Evolutionary conservation across 2,113 vertebrate species (phyloP).

Genomic region (Felis catus): DNA sequence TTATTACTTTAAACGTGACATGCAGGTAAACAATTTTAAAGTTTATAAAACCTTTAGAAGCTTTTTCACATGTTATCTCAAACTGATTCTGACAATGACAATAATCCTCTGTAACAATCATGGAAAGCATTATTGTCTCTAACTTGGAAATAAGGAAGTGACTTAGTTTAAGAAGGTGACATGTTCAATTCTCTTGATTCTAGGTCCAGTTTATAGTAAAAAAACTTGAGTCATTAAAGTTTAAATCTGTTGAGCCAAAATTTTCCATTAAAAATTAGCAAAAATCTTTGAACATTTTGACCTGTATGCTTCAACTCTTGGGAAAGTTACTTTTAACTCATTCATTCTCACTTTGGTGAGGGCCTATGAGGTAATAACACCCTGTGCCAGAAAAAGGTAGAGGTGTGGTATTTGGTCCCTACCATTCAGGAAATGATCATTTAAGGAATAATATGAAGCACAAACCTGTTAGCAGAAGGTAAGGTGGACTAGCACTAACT

Average conservation of each 20-base stretch:
- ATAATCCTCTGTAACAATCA: slow-evolving; percentile 1
- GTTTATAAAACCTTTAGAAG: background rate
- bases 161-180: background rate
- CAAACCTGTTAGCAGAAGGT: background rate
- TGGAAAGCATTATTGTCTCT: background rate
- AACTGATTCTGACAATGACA: background rate
- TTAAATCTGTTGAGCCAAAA: slow-evolving; percentile 9
- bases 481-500: background rate
- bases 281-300: background rate
- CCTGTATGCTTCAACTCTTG: background rate
- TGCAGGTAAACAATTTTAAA: background rate
- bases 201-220: background rate
- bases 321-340: background rate
- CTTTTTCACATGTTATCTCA: background rate
- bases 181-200: background rate
- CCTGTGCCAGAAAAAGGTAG: background rate
- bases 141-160: background rate
- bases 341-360: background rate
- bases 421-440: background rate
- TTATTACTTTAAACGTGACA: background rate
- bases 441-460: background rate
- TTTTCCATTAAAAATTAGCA: background rate
- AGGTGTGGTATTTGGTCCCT: background rate
- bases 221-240: background rate
- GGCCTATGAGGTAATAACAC: accelerated